Evolutionary conservation across 2,797 vertebrate species (phyloP).

Genomic region (Sphenopsis melanotis): DNA sequence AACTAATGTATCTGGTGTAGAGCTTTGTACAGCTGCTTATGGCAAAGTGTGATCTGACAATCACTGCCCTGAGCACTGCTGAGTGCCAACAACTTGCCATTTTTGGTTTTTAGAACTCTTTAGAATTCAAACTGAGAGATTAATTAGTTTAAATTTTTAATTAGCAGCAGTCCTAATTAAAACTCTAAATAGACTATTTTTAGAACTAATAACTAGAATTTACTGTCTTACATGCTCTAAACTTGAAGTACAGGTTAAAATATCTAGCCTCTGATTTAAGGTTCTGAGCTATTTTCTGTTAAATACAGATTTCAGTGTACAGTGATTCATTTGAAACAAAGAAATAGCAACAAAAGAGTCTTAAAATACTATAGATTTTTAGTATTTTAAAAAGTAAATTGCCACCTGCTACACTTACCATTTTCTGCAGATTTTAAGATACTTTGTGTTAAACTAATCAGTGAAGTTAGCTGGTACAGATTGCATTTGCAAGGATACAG

Average conservation of each 20-base stretch:
- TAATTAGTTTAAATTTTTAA: not conserved
- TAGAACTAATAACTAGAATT: not conserved
- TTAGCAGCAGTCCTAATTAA: not conserved
- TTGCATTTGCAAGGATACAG: not conserved
- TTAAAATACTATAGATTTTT: not conserved
- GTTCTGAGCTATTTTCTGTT: not conserved
- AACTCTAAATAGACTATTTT: not conserved
- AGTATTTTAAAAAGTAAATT: not conserved
- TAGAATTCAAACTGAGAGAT: not conserved
- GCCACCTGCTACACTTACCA: not conserved
- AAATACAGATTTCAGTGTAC: not conserved
- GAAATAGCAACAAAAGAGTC: not conserved
- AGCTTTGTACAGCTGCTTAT: not conserved
- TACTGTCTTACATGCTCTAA: not conserved
- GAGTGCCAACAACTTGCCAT: not conserved
- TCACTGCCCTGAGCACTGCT: not conserved
- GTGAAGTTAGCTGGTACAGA: not conserved
- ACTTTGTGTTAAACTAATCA: not conserved
- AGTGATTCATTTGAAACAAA: not conserved
- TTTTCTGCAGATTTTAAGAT: not conserved
- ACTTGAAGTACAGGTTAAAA: not conserved
- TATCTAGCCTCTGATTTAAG: accelerated
- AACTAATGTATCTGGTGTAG: not conserved
- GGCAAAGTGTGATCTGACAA: not conserved
- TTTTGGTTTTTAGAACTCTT: not conserved